phyloP scores from a whole-genome alignment of 2,113 vertebrate genomes.

The Mastomys coucha region DNA sequence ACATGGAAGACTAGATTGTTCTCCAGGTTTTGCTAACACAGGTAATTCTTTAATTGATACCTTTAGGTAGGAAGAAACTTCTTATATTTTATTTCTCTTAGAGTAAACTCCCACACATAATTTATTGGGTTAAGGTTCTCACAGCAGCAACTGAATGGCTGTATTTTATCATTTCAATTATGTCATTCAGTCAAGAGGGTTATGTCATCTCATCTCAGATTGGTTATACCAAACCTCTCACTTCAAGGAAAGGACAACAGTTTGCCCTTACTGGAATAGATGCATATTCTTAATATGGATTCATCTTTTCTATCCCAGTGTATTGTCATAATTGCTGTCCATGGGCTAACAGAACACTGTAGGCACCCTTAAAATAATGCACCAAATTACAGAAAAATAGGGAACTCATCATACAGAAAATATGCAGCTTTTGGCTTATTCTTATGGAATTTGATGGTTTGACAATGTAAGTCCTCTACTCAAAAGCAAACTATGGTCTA shows the following conservation, averaged over 20 bases:
- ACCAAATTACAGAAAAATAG: not conserved
- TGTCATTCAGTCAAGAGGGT: not conserved
- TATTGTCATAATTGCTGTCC: not conserved
- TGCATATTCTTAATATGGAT: not conserved
- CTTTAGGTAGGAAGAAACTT: not conserved
- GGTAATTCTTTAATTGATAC: slow-evolving; percentile 6
- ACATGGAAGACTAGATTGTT: not conserved
- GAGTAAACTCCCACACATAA: slow-evolving; percentile 34
- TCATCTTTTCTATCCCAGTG: not conserved
- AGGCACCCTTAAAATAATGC: not conserved
- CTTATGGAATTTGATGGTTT: not conserved
- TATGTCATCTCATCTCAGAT: not conserved
- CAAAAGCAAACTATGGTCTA: no score
- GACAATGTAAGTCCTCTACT: not conserved
- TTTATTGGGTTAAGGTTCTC: not conserved
- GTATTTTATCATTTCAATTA: not conserved
- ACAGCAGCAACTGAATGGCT: not conserved
- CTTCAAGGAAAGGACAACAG: not conserved
- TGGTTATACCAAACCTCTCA: not conserved
- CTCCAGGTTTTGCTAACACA: not conserved
- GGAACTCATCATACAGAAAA: not conserved
- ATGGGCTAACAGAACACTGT: not conserved
- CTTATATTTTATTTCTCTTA: not conserved
- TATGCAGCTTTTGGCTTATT: not conserved
- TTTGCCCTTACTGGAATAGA: slow-evolving; percentile 16